Base-by-base conservation (phyloP, 2,797 vertebrate genomes). In the Heterohyrax brucei region DNA sequence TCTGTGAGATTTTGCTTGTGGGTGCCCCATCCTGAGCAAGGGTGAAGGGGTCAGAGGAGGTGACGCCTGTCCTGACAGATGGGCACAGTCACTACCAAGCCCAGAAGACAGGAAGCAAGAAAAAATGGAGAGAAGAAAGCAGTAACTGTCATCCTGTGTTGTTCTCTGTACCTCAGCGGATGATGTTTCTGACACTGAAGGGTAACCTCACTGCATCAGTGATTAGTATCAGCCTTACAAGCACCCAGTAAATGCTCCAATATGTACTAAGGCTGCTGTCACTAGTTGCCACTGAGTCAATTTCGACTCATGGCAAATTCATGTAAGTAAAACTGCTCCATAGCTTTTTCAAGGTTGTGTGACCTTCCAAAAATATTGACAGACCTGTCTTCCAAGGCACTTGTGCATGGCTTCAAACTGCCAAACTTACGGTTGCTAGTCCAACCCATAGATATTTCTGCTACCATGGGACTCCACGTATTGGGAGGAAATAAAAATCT, bases 21-120 rank as follows among this genome's bases (percentile, higher is more conserved):
- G 12, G 33, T 66, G 24, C 70, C 18, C 53, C 72, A 16, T 79
- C 83, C 30, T 56, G 26, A 7, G 14, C 22, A 5, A 33, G 5
- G 16, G 0, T 61, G 46, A 3, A 16, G 30, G 78, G 68, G 21
- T 7, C 16, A 4, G 39, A n/a, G n/a, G 59, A 33, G 59, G 78
- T 19, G 7, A 26, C 70, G 46, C 30, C 75, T 89, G n/a, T 92
- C 76, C 64, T 88, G n/a, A 96, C 48, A 93, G 39, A 93, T 14
- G 44, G 26, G 6, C 30, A 81, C 5, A 70, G 90, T 82, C 70
- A 90, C 18, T 75, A 95, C 46, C 46, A 93, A 94, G 46, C 21
- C 72, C 72, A 95, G 87, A 94, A 93, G 30, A 39, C 82, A 87
- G 39, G 48, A 92, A 91, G 64, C 33, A 64, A 77, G 87, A 89